These are phyloP conservation scores for Ochlodes sylvanus DNA, from an alignment of 2,888 invertebrate genomes.

Conservation along the genomic window DNA sequence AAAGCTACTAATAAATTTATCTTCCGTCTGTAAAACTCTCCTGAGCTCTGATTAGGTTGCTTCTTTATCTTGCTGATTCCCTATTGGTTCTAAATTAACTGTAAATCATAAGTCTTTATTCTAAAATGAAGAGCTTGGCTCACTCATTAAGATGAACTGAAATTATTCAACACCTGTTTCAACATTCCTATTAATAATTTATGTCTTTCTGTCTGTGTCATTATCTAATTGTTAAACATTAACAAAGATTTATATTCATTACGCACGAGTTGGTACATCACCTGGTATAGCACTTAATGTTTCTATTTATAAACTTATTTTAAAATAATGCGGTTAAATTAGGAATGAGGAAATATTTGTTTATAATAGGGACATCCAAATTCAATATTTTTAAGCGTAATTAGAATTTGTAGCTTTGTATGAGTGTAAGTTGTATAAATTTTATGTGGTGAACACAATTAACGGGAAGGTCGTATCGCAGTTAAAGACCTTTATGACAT, in stretches of 20 bases:
- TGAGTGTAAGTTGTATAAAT: too few species aligned
- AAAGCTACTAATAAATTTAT: conserved; percentile 48
- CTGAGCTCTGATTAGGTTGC: conserved; percentile 32
- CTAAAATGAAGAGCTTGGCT: conserved; percentile 15
- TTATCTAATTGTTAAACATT: conserved; percentile 9
- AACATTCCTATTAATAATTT: conserved; percentile 17
- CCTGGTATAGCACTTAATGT: not conserved
- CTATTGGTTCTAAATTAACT: conserved; percentile 30
- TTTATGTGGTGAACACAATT: too few species aligned
- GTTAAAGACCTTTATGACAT: too few species aligned
- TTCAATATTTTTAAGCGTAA: too few species aligned
- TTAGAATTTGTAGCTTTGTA: too few species aligned
- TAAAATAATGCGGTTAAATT: not conserved
- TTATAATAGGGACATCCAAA: too few species aligned
- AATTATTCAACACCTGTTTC: conserved; percentile 21
- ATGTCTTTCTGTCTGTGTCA: conserved; percentile 26
- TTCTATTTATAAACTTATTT: not conserved
- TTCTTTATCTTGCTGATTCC: conserved; percentile 31
- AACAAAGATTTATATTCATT: not conserved
- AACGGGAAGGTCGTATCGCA: too few species aligned
- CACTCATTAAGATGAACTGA: conserved; percentile 4
- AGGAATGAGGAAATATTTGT: too few species aligned
- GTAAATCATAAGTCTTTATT: conserved; percentile 28
- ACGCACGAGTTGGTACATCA: not conserved
- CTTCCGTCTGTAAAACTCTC: conserved; percentile 37